phyloP scores from a whole-genome alignment of 2,888 invertebrate species.

The Mythimna loreyi region DNA sequence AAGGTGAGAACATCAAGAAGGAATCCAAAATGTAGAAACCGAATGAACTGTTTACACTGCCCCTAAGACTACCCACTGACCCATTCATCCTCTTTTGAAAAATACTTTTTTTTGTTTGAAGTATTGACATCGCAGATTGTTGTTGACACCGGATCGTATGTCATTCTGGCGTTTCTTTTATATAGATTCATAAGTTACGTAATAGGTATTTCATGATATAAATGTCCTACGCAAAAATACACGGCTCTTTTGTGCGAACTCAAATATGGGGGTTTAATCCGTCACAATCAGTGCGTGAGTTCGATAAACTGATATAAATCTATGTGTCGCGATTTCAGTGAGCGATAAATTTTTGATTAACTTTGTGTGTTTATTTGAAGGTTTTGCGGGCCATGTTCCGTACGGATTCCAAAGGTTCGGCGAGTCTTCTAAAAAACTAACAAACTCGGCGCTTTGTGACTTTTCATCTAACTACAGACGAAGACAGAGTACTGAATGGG shows the following conservation, averaged over 20 bases:
- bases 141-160: slow-evolving; percentile 1
- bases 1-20: slow-evolving; percentile 85
- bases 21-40: background rate
- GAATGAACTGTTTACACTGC: too few relatives aligned
- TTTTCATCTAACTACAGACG: slow-evolving; percentile 94
- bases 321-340: background rate
- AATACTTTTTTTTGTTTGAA: slow-evolving; percentile 25
- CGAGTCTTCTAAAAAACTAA: slow-evolving; percentile 92
- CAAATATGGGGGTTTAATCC: slow-evolving; percentile 89
- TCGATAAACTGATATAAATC: background rate
- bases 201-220: slow-evolving; percentile 32
- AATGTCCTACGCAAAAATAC: slow-evolving; percentile 85
- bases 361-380: slow-evolving; percentile 76
- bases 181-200: slow-evolving; percentile 10
- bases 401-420: slow-evolving; percentile 92
- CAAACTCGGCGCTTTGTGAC: slow-evolving; percentile 93
- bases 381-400: slow-evolving; percentile 92
- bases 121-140: slow-evolving; percentile 1
- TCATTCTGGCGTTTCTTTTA: slow-evolving; percentile 11
- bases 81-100: background rate
- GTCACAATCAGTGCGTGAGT: slow-evolving; percentile 83
- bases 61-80: too few relatives aligned
- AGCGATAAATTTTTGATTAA: background rate
- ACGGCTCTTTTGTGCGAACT: slow-evolving; percentile 83
- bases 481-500: slow-evolving; percentile 94